Base-by-base conservation (phyloP, 1,140 invertebrate genomes). In the Dinothrombium tinctorium region DNA sequence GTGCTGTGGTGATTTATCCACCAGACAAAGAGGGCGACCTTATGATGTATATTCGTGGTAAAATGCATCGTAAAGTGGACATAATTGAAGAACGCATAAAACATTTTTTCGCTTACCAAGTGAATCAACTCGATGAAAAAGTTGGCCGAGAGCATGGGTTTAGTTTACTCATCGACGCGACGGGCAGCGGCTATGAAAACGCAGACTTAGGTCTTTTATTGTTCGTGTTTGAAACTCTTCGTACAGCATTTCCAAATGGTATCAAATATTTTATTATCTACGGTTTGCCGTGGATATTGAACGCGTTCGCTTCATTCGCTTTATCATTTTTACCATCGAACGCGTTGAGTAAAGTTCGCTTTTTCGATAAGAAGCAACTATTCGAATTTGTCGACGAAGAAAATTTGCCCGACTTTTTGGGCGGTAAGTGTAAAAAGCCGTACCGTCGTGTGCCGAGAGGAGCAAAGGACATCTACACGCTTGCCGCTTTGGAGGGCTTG, bases 201-300 rank as follows among this genome's bases (percentile, higher is more conserved):
- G 24, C 31, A 4, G 46, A 48, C 29, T 8, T 48, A 14, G 44
- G 37, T 11, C 36, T 45, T 33, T 22, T 48, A 4, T 23, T 26
- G 40, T 48, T 48, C 33, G 12, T 45, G 11, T 31, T 48, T 24
- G 11, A 14, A 21, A 45, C 44, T 7, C 23, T 47, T 17, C 43
- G 31, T 4, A 45, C 29, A 15, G 33, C 37, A 25, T 48, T 36
- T 38, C 46, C 46, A 14, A 33, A 29, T 15, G 45, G 43, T 23
- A 20, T 43, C 12, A 5, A 2, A 4, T 38, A 41, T 14, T 23
- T 31, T 8, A 37, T 29, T 17, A 24, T 47, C 4, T 45, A 41
- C 19, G 42, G 43, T 7, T 44, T 47, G 15, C 46, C 46, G 3
- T 47, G 46, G 46, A 40, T 47, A 23, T 33, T 47, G 6, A 46